Conservation (phyloP, 2,888 invertebrate genomes). For the Rotaria macrura region DNA sequence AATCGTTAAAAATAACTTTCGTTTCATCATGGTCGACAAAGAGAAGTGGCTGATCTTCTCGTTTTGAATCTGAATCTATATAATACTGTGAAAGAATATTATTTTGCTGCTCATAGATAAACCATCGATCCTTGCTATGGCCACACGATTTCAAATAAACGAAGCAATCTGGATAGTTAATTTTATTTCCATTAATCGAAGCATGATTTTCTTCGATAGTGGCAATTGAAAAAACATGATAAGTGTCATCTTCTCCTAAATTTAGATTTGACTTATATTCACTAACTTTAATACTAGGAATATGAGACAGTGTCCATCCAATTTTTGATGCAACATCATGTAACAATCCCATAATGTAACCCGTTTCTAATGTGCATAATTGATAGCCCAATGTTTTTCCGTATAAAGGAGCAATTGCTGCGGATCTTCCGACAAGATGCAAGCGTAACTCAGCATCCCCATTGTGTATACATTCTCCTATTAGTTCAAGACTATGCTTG, state of each 20-base stretch:
- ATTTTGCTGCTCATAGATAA: background rate
- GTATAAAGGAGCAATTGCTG: background rate
- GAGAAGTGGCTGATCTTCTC: background rate
- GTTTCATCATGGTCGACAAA: background rate
- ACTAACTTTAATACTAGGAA: background rate
- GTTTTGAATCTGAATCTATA: too few species aligned
- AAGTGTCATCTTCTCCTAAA: background rate
- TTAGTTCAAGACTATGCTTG: background rate
- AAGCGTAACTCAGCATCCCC: background rate
- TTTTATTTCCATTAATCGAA: background rate
- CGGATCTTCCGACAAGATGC: slow-evolving; percentile 9
- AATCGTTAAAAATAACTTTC: background rate
- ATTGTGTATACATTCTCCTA: background rate
- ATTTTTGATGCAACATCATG: background rate
- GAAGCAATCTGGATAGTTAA: background rate
- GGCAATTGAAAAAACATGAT: background rate
- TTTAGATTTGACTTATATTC: background rate
- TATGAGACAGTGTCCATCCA: background rate
- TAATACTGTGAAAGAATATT: background rate
- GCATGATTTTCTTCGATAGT: background rate
- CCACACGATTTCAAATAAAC: background rate
- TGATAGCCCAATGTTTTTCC: background rate
- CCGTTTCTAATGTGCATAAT: slow-evolving; percentile 7
- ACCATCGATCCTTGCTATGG: background rate
- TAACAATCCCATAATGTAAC: slow-evolving; percentile 4